Conservation (phyloP, 2,888 invertebrate species). For the Cephus rjabovi region DNA sequence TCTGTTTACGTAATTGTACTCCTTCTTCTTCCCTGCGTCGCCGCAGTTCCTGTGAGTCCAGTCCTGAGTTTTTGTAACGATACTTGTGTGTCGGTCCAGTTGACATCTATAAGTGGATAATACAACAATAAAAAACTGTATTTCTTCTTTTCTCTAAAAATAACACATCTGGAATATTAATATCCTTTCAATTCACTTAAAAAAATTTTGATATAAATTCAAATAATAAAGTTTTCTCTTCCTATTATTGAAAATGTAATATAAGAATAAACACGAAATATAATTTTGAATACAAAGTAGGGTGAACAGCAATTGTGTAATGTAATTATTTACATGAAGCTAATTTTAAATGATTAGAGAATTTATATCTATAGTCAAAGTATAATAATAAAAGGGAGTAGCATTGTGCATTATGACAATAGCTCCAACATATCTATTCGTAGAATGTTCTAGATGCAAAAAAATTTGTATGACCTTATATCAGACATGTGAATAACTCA, state of each 20-base stretch:
- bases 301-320: not conserved
- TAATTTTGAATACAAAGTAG: not conserved
- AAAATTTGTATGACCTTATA: not conserved
- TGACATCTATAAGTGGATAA: constrained; percentile 75
- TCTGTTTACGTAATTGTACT: constrained; percentile 94
- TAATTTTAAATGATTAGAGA: not conserved
- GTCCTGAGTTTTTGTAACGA: constrained; percentile 93
- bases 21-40: constrained; percentile 96
- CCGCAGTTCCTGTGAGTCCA: constrained; percentile 92
- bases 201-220: not conserved
- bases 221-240: not conserved
- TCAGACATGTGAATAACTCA: not conserved
- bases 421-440: not conserved
- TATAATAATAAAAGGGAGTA: not conserved
- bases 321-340: not conserved
- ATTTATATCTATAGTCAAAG: not conserved
- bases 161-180: not conserved
- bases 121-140: not conserved
- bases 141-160: not conserved
- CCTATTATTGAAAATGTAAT: too few species aligned
- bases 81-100: constrained; percentile 82
- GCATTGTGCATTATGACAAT: not conserved
- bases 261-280: constrained; percentile 5
- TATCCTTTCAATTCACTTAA: not conserved
- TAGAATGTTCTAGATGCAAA: not conserved